Conservation (phyloP, 2,888 invertebrate species). For the Epirrita christyi region DNA sequence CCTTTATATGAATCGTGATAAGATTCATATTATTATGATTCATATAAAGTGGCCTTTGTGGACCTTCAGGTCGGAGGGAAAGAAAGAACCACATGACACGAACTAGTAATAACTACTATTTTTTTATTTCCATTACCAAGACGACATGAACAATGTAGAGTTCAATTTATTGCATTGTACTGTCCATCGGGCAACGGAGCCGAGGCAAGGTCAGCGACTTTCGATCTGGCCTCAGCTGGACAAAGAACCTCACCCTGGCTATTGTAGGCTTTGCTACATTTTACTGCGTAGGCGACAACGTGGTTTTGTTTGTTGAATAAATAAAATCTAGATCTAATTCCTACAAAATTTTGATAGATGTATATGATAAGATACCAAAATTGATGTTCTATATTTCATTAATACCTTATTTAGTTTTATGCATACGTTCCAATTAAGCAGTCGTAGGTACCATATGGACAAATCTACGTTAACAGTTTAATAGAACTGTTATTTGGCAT, state of each 20-base stretch:
- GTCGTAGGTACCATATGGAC: no score
- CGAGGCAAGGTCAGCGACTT: conserved; percentile 79
- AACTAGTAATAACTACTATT: not conserved
- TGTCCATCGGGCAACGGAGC: conserved; percentile 44
- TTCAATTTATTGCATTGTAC: conserved; percentile 45
- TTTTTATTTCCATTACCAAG: conserved; percentile 21
- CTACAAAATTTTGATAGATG: not conserved
- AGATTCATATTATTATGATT: no score
- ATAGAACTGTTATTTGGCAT: no score
- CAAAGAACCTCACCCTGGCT: conserved; percentile 53
- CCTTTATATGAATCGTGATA: no score
- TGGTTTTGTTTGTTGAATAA: conserved; percentile 9
- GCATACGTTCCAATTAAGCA: no score
- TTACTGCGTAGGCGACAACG: conserved; percentile 24
- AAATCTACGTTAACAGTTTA: no score
- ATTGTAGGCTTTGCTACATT: conserved; percentile 30
- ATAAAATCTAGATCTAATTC: not conserved
- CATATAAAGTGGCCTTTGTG: no score
- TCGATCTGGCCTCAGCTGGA: conserved; percentile 54
- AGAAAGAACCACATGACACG: no score
- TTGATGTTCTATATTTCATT: no score
- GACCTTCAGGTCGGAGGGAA: no score
- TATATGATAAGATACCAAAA: no score
- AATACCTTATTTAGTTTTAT: no score
- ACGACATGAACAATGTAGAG: conserved; percentile 32